Evolutionary conservation across 2,888 invertebrate species (phyloP), one percentile per base, ranked within the genome.

Genomic region (Psylliodes chrysocephalus): DNA sequence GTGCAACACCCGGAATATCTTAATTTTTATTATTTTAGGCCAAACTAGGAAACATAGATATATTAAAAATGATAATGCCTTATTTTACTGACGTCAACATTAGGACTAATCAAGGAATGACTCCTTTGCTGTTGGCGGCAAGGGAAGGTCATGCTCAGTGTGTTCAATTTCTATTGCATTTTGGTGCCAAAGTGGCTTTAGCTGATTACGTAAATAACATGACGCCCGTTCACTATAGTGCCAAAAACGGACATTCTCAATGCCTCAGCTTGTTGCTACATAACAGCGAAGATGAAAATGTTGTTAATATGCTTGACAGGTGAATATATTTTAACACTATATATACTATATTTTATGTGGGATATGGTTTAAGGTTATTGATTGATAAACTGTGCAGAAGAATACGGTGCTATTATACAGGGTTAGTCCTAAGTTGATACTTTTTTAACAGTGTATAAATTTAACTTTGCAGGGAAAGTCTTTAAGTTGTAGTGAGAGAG

Each of bases 71-170:
- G 47, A 79, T 89, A 40, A 75, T 88, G 61, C 84, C 84, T 14
- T 83, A 85, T 71, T 86, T 86, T 66, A 83, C 84, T 65, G 85
- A 86, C 73, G 82, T 85, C 1, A 87, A 89, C 72, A 83, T 87
- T 33, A 83, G 82, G 69, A 87, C 87, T 69, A 83, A 85, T 67
- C 79, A 81, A 28, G 88, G 77, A 30, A 63, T 74, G 33, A 88
- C 89, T 1, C 86, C 89, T 15, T 77, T 89, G 46, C 85, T 89
- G 71, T 72, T 88, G 44, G 87, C 88, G 0, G 85, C 87, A 25
- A 84, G 82, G 35, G 82, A 83, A 66, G 85, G 88, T 3, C 86
- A 88, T 72, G 79, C 83, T 1, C 83, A 85, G 46, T 86, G 87
- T 76, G 86, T 88, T 42, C 84, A 85, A 69, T 78, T 86, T 55